Conservation (phyloP, 2,797 vertebrate species). For the Epinephelus malabaricus region DNA sequence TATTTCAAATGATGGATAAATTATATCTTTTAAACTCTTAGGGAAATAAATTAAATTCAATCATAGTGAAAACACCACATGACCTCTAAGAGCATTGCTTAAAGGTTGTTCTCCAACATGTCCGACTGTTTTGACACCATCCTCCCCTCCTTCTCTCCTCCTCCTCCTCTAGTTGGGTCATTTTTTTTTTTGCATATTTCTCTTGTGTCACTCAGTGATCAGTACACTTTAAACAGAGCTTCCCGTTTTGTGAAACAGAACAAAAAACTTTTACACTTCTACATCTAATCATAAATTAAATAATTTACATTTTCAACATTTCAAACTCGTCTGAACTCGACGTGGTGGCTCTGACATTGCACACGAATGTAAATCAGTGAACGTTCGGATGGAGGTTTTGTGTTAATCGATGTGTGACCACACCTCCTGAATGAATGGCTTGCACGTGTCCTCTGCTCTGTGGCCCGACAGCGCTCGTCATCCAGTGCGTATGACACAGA, state of each 20-base stretch:
- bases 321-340: constrained; percentile 11
- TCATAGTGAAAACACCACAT: background rate
- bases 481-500: background rate
- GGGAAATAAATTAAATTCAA: background rate
- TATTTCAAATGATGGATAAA: background rate
- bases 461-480: background rate
- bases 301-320: constrained; percentile 42
- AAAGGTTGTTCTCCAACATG: background rate
- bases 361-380: constrained; percentile 18
- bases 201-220: constrained; percentile 45
- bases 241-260: constrained; percentile 19
- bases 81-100: too few relatives aligned
- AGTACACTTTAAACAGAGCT: constrained; percentile 39
- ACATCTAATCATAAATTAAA: constrained; percentile 57
- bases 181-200: constrained; percentile 72
- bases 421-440: constrained; percentile 36
- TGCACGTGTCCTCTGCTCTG: constrained; percentile 29
- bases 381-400: constrained; percentile 32
- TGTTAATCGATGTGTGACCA: background rate
- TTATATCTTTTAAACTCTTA: background rate
- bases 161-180: background rate
- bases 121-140: constrained; percentile 5
- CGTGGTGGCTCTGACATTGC: constrained; percentile 22
- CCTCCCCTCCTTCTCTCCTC: constrained; percentile 22
- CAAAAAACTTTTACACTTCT: background rate